Evolutionary conservation across 1,140 invertebrate genomes (phyloP).

Genomic region (Drosophila kanapiae): DNA sequence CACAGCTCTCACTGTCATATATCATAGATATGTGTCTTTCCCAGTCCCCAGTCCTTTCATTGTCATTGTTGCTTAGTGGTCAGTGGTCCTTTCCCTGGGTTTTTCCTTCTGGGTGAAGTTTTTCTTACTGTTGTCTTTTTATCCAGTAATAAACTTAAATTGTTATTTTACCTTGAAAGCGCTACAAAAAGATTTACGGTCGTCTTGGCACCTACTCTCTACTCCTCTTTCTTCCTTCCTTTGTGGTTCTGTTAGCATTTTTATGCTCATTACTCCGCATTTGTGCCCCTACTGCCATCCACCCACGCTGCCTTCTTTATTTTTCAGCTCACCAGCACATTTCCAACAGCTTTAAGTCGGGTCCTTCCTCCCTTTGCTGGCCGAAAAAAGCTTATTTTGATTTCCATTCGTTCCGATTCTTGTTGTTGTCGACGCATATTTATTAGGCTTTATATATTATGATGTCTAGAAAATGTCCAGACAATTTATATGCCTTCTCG

Average conservation of each 20-base stretch:
- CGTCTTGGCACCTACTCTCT: slow-evolving; percentile 58
- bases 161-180: slow-evolving; percentile 81
- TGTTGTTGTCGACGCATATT: slow-evolving; percentile 61
- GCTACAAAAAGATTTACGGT: slow-evolving; percentile 79
- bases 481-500: slow-evolving; percentile 71
- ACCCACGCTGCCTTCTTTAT: slow-evolving; percentile 7
- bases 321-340: slow-evolving; percentile 10
- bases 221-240: neutral
- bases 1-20: slow-evolving; percentile 60
- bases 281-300: slow-evolving; percentile 24
- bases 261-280: slow-evolving; percentile 79
- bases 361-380: slow-evolving; percentile 13
- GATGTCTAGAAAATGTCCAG: slow-evolving; percentile 72
- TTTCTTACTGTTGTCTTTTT: slow-evolving; percentile 53
- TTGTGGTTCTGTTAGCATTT: slow-evolving; percentile 61
- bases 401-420: slow-evolving; percentile 59
- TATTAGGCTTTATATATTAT: slow-evolving; percentile 75
- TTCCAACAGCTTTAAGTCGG: slow-evolving; percentile 40
- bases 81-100: slow-evolving; percentile 6
- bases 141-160: slow-evolving; percentile 78
- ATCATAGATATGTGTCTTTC: slow-evolving; percentile 60
- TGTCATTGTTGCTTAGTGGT: slow-evolving; percentile 37
- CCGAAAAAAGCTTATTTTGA: slow-evolving; percentile 69
- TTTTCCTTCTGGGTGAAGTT: slow-evolving; percentile 27
- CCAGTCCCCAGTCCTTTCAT: neutral